Base-by-base conservation (phyloP, 2,797 vertebrate genomes). In the Ibycter americanus region DNA sequence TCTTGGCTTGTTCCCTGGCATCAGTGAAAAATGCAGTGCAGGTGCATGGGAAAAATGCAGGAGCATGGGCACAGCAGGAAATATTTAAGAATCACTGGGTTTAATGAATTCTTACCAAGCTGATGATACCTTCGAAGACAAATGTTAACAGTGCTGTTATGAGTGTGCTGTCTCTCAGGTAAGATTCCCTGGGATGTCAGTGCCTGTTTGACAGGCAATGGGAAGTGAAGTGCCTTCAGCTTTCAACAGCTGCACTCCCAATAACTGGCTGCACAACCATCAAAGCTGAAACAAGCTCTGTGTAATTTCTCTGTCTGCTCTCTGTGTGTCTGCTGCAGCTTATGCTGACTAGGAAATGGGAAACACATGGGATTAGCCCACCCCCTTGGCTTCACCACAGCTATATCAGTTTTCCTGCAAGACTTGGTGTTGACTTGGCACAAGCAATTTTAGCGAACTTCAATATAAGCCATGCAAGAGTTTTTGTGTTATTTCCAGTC, bases 291-390 rank as follows among this genome's bases (percentile, higher is more conserved):
- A 96, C 61, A 95, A 97, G 90, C 89, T 95, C 94, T 96, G 90
- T 40, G 14, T 97, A 95, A 61, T 92, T 97, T 96, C 87, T 91
- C 70, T 92, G 94, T 84, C 93, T 97, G 90, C 88, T 96, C 77
- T 81, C 92, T 82, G 61, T 93, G 89, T 96, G 97, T 90, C 62
- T 95, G 40, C 51, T 96, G 91, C 87, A 96, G 96, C 90, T 95
- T 94, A 93, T 91, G 88, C 94, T 97, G 96, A 97, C 93, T 97
- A 97, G 92, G 93, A 98, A 98, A 98, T 98, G 83, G 81, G 77
- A 98, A 98, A 97, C 97, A 97, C 91, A 97, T 98, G 98, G 92
- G 62, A 96, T 42, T 27, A 87, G 73, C 71, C 95, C 13, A 19
- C 73, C 55, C 61, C 71, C 91, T 94, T 93, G 96, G 95, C 89